Evolutionary conservation across 2,113 vertebrate species (phyloP).

Genomic region (Embiotoca jacksoni): DNA sequence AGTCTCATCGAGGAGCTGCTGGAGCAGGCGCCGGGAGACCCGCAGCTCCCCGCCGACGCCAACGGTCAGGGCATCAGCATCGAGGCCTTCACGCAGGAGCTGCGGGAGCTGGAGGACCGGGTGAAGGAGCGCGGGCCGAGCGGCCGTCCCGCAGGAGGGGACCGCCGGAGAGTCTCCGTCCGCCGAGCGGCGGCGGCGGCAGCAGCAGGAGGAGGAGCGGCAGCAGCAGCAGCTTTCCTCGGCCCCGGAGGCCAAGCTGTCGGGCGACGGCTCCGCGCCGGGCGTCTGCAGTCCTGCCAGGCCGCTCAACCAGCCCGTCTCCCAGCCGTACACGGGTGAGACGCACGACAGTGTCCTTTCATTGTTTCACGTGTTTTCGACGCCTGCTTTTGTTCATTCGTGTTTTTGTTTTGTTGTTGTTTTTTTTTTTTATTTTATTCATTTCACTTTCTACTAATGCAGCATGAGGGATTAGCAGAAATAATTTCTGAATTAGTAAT

Average conservation of each 20-base stretch:
- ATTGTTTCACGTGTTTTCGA: neutral
- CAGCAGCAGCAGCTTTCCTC: conserved; percentile 76
- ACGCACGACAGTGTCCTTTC: neutral
- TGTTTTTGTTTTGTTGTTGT: neutral
- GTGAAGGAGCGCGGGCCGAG: conserved; percentile 72
- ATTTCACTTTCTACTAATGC: neutral
- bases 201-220: conserved; percentile 73
- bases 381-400: neutral
- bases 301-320: conserved; percentile 81
- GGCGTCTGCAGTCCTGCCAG: conserved; percentile 84
- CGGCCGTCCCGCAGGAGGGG: conserved; percentile 46
- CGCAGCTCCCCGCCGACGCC: conserved; percentile 65
- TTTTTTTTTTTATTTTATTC: neutral
- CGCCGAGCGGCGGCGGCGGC: conserved; percentile 73
- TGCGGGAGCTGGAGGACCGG: conserved; percentile 89
- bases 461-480: too few species aligned
- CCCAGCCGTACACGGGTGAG: conserved; percentile 95
- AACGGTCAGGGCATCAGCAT: conserved; percentile 86
- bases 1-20: conserved; percentile 87
- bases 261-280: conserved; percentile 56
- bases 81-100: conserved; percentile 91
- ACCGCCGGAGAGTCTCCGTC: conserved; percentile 44
- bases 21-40: conserved; percentile 79
- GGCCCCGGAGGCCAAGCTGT: conserved; percentile 53
- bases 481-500: too few species aligned